phyloP scores from a whole-genome alignment of 2,797 vertebrate species.

The Malurus leucopterus region DNA sequence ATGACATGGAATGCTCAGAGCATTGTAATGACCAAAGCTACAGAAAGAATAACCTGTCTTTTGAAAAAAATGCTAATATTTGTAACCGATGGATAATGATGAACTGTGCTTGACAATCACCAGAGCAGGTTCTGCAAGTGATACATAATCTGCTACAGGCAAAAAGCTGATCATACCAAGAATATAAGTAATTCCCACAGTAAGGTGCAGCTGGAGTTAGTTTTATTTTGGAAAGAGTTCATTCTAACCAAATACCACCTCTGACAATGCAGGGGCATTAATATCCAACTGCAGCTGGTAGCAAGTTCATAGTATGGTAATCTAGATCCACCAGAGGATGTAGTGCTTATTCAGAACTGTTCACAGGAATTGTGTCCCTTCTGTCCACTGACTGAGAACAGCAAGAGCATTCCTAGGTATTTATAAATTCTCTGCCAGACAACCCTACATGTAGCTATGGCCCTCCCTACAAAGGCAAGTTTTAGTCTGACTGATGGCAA shows the following conservation, averaged over 20 bases:
- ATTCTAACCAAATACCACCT: not conserved
- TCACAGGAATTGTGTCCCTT: not conserved
- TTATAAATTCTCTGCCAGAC: not conserved
- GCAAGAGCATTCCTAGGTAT: not conserved
- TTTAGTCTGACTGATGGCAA: not conserved
- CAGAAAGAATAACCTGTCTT: not conserved
- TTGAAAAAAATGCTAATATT: not conserved
- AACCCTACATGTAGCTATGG: not conserved
- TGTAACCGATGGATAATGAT: not conserved
- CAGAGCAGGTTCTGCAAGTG: not conserved
- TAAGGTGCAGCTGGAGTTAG: not conserved
- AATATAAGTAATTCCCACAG: not conserved
- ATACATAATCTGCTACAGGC: not conserved
- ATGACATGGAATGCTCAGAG: rapidly evolving
- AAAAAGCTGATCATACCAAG: not conserved
- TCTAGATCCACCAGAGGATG: not conserved
- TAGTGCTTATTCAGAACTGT: not conserved
- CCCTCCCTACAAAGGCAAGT: not conserved
- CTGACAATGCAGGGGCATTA: not conserved
- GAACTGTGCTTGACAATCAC: not conserved
- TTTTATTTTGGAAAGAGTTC: not conserved
- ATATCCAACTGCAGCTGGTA: not conserved
- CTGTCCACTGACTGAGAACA: not conserved
- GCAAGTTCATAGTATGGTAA: not conserved
- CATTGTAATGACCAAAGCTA: not conserved